Conservation (phyloP, 2,797 vertebrate genomes). For the Arremon aurantiirostris region DNA sequence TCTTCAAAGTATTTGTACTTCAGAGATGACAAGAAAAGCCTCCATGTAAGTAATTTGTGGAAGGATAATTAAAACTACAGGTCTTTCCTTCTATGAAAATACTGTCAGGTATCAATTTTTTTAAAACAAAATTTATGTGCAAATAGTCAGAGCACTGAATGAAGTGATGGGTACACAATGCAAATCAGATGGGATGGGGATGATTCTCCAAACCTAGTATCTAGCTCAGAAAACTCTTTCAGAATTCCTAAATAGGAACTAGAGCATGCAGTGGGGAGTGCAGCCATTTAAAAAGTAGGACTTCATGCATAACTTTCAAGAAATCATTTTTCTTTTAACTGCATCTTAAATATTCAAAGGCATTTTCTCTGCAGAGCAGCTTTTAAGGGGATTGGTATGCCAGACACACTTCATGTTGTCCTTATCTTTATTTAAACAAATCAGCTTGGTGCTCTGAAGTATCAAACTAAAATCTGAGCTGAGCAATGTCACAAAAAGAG, state of each 20-base stretch:
- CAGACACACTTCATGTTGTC: conserved; percentile 6
- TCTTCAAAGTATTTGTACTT: background rate
- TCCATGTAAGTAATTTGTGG: background rate
- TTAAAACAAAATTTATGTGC: background rate
- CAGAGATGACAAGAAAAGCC: background rate
- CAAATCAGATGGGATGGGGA: background rate
- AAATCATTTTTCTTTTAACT: background rate
- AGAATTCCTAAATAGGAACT: background rate
- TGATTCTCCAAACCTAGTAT: background rate
- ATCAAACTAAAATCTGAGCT: background rate
- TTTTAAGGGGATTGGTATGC: conserved; percentile 25
- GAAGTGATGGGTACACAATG: background rate
- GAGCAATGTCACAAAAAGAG: background rate
- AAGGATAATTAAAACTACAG: background rate
- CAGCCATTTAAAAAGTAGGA: background rate
- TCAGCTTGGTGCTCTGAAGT: background rate
- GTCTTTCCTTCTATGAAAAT: background rate
- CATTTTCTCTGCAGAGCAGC: conserved; percentile 22
- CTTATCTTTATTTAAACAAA: conserved; percentile 50
- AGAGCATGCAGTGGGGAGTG: background rate
- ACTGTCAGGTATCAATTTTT: background rate
- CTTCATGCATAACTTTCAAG: background rate
- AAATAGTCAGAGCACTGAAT: background rate
- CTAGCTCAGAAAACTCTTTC: background rate
- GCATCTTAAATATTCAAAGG: conserved; percentile 35